Evolutionary conservation across 2,888 invertebrate genomes (phyloP).

Genomic region (Rhingia rostrata): DNA sequence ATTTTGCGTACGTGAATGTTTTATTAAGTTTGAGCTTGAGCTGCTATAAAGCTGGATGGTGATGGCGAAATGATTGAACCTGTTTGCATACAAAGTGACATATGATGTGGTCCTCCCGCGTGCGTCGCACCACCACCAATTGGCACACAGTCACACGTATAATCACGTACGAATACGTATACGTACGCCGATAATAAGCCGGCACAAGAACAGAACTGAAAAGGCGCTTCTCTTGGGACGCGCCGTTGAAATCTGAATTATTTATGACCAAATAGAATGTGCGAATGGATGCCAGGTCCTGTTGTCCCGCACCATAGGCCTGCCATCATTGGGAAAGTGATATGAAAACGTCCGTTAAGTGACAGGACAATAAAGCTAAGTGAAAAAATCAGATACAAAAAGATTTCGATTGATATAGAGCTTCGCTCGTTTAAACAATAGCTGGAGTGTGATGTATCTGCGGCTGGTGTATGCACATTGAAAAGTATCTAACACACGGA

Average conservation of each 20-base stretch:
- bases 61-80: slow-evolving; percentile 69
- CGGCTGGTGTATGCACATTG: neutral
- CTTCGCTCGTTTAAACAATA: slow-evolving; percentile 1
- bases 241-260: slow-evolving; percentile 61
- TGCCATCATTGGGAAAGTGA: slow-evolving; percentile 50
- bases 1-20: slow-evolving; percentile 65
- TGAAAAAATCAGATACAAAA: slow-evolving; percentile 61
- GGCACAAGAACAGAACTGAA: slow-evolving; percentile 25
- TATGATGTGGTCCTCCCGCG: slow-evolving; percentile 36
- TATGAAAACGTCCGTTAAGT: slow-evolving; percentile 66
- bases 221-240: slow-evolving; percentile 36
- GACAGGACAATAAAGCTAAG: slow-evolving; percentile 71
- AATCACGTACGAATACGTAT: slow-evolving; percentile 55
- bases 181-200: slow-evolving; percentile 50
- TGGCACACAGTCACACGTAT: slow-evolving; percentile 15
- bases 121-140: neutral
- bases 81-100: slow-evolving; percentile 70
- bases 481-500: slow-evolving; percentile 62
- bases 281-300: slow-evolving; percentile 10
- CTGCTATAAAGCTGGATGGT: slow-evolving; percentile 60
- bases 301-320: neutral
- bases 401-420: slow-evolving; percentile 53
- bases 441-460: neutral
- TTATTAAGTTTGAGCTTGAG: slow-evolving; percentile 46
- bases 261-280: slow-evolving; percentile 53